phyloP scores from a whole-genome alignment of 2,888 invertebrate genomes.

The Corbicula japonica region DNA sequence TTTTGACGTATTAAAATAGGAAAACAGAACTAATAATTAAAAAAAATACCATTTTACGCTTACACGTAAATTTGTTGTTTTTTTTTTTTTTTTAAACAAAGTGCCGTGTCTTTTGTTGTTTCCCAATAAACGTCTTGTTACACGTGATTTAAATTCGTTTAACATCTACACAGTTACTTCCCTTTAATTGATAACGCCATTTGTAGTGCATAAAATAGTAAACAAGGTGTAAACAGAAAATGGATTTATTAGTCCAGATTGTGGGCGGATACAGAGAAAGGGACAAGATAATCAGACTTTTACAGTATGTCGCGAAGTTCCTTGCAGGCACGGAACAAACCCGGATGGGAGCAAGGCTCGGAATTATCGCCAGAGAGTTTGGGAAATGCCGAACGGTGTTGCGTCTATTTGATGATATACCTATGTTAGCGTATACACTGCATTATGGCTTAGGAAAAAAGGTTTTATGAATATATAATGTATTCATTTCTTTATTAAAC shows the following conservation, averaged over 20 bases:
- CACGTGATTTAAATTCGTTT: no score
- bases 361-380: slow-evolving; percentile 73
- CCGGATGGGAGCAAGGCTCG: slow-evolving; percentile 64
- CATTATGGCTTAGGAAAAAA: slow-evolving; percentile 91
- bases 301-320: slow-evolving; percentile 93
- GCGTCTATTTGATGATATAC: slow-evolving; percentile 94
- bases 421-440: slow-evolving; percentile 92
- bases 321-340: slow-evolving; percentile 77
- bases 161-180: no score
- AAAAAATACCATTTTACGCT: no score
- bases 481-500: neutral
- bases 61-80: no score
- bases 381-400: slow-evolving; percentile 89
- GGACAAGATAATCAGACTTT: slow-evolving; percentile 93
- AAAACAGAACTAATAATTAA: no score
- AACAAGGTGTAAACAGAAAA: slow-evolving; percentile 52
- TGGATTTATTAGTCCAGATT: slow-evolving; percentile 64
- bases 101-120: no score
- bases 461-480: slow-evolving; percentile 47
- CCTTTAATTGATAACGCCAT: no score
- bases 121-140: no score
- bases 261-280: slow-evolving; percentile 94
- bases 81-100: no score
- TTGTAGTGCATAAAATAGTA: no score
- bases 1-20: no score